Evolutionary conservation across 2,113 vertebrate species (phyloP).

Genomic region (Emydocephalus ijimae): DNA sequence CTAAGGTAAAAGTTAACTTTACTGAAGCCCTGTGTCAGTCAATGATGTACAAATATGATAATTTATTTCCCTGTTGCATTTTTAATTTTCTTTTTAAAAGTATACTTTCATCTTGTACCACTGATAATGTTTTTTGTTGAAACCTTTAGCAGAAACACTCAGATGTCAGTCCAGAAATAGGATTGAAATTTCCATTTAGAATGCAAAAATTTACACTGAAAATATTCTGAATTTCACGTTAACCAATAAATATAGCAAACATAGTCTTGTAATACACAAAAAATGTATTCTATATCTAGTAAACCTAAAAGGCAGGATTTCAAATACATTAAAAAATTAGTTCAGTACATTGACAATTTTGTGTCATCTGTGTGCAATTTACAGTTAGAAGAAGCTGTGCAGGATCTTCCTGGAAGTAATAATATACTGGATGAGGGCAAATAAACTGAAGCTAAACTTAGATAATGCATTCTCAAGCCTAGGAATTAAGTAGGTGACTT

Average conservation of each 20-base stretch:
- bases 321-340: background rate
- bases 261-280: background rate
- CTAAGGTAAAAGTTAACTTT: slow-evolving; percentile 76
- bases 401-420: background rate
- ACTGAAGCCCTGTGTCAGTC: background rate
- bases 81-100: slow-evolving; percentile 10
- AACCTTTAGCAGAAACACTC: background rate
- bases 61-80: background rate
- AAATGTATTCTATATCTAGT: background rate
- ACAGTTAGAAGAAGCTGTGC: background rate
- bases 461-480: background rate
- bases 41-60: background rate
- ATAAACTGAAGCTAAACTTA: background rate
- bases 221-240: background rate
- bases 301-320: background rate
- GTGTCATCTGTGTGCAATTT: background rate
- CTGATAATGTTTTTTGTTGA: background rate
- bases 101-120: background rate
- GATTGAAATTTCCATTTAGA: too few species aligned
- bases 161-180: background rate
- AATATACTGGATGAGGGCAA: background rate
- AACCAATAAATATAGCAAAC: background rate
- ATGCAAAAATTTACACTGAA: background rate
- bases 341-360: background rate
- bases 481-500: background rate